Evolutionary conservation across 2,797 vertebrate genomes (phyloP), one percentile per base, ranked within the genome.

Genomic region (Melanogrammus aeglefinus): DNA sequence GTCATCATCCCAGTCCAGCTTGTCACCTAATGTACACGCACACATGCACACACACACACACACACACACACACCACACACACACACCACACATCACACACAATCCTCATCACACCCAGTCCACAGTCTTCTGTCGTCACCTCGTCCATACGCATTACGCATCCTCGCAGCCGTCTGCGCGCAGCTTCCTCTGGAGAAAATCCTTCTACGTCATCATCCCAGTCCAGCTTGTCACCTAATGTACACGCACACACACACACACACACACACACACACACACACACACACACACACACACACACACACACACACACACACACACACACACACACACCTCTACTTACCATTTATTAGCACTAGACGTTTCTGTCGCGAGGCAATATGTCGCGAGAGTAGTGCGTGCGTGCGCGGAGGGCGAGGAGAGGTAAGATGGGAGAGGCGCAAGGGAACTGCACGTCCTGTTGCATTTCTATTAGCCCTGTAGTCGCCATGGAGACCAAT

Each of bases 381-480:
- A 63, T 57, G 47, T 21, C 18, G 16, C 47, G 73, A 78, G 13
- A 82, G 88, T 86, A 88, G 79, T 18, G 12, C 3, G 72, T 72
- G 72, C 74, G 72, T 38, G 76, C 86, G 89, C 85, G 29, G 84
- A 79, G 81, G 87, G 81, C 57, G 79, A 85, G 87, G 77, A 73
- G 44, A 83, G 71, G 77, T 70, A 39, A 83, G 71, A 79, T 70
- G 66, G 27, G 66, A 4, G 80, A 82, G 79, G 18, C 84, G 86
- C 86, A 82, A 84, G 86, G 81, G 79, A 57, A 73, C 10, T 8
- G 24, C 6, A 35, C 47, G 83, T 80, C 66, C 84, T 81, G 79
- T 79, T 88, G 88, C 86, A 88, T 88, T 90, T 89, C 81, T 85
- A 88, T 88, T 76, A 86, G 87, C 75, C 79, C 78, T 78, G 82